Evolutionary conservation across 2,797 vertebrate genomes (phyloP).

Genomic region (Potorous gilbertii): DNA sequence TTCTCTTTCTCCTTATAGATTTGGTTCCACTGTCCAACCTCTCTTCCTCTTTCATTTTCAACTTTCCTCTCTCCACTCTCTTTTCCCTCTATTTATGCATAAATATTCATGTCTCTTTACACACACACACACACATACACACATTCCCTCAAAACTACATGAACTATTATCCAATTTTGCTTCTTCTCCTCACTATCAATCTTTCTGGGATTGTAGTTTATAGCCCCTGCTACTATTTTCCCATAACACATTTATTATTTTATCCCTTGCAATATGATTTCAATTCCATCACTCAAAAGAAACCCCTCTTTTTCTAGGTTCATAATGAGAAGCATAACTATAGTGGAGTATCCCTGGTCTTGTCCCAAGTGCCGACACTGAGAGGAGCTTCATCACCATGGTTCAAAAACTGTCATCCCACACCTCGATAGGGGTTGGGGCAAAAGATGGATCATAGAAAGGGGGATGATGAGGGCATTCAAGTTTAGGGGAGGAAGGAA

Average conservation of each 20-base stretch:
- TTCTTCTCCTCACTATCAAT: no score
- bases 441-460: background rate
- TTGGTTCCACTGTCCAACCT: background rate
- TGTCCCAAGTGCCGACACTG: background rate
- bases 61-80: no score
- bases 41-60: background rate
- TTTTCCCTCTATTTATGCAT: background rate
- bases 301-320: background rate
- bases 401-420: background rate
- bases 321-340: background rate
- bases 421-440: background rate
- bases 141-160: background rate
- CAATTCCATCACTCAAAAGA: background rate
- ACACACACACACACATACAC: background rate
- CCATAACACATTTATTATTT: background rate
- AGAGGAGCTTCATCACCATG: background rate
- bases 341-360: background rate
- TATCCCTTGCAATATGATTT: background rate
- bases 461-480: background rate
- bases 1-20: background rate
- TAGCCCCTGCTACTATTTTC: background rate
- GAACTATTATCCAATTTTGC: background rate
- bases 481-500: background rate
- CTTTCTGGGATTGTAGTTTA: background rate
- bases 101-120: background rate